Conservation (phyloP, 2,113 vertebrate genomes). For the Sorex araneus region DNA sequence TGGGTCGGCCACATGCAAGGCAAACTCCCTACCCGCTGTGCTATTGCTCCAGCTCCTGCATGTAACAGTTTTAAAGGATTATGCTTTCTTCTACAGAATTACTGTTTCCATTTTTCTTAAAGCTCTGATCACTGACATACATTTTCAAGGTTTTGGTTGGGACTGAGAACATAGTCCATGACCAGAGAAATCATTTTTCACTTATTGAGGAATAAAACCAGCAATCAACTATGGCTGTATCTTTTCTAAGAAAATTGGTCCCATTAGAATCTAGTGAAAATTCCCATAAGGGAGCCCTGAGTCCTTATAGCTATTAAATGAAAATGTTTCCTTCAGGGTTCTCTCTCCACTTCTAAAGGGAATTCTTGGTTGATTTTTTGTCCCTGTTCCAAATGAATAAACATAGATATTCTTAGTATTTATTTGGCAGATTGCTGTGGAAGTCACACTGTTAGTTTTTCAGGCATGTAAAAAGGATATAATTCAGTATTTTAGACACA, state of each 20-base stretch:
- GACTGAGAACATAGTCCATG: not conserved
- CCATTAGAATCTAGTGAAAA: not conserved
- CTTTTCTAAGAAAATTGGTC: not conserved
- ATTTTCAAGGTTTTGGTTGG: conserved; percentile 3
- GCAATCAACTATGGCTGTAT: not conserved
- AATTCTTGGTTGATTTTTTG: conserved; percentile 15
- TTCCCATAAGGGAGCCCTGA: not conserved
- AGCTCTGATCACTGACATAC: not conserved
- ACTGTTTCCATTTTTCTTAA: conserved; percentile 34
- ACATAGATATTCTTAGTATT: conserved; percentile 38
- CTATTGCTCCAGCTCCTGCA: too few species aligned
- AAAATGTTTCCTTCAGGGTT: not conserved
- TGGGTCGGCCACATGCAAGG: too few species aligned
- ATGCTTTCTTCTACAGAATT: not conserved
- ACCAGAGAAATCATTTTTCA: conserved; percentile 12
- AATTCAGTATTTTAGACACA: conserved; percentile 40
- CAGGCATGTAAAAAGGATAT: conserved; percentile 60
- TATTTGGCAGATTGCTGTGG: conserved; percentile 40
- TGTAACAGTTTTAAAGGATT: too few species aligned
- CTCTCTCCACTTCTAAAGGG: conserved; percentile 20
- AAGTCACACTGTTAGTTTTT: conserved; percentile 48
- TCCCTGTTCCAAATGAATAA: conserved; percentile 49
- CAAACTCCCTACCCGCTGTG: too few species aligned
- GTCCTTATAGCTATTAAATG: conserved; percentile 17
- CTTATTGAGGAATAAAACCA: not conserved